Evolutionary conservation across 2,797 vertebrate genomes (phyloP), one percentile per base, ranked within the genome.

Genomic region (Lerista edwardsae): DNA sequence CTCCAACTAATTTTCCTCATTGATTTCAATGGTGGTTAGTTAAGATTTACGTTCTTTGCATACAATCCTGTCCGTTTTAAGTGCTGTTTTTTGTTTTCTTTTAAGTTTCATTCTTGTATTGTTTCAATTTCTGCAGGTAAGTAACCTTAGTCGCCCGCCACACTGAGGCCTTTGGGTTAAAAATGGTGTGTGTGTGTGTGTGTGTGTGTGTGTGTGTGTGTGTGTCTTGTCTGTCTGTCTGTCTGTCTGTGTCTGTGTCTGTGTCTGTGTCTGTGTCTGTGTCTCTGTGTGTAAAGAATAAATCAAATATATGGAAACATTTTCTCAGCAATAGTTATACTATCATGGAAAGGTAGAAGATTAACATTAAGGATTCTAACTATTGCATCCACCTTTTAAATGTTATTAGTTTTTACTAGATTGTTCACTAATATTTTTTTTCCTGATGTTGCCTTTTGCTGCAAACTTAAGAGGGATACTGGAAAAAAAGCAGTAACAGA

Each of bases 401-500:
- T 29, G 19, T 36, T 29, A n/a, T 2, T 47, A 29, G 39, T 36
- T 62, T 71, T 36, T 39, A 47, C 62, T 9, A 47, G 44, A 47
- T 44, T 8, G 34, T 68, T 19, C 55, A 65, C 55, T 27, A 57
- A 51, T 75, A 29, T 51, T 83, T 75, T 51, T 15, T 64, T 75
- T n/a, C 44, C 81, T 75, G 62, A 80, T 80, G 23, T 73, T 80
- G 78, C 36, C 34, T 10, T 29, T 4, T 77, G 29, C 39, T 82
- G 67, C 57, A 64, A 61, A 41, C 84, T 55, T 39, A 31, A 80
- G 51, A 14, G 75, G 34, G 64, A 34, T 25, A 12, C 44, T 36
- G 62, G n/a, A 84, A 75, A 39, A 68, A 81, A 23, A 89, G 39
- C 3, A 14, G 21, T 74, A 62, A 21, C 21, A 87, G 39, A 44